phyloP scores from a whole-genome alignment of 2,888 invertebrate species.

The Drosophila subsilvestris region DNA sequence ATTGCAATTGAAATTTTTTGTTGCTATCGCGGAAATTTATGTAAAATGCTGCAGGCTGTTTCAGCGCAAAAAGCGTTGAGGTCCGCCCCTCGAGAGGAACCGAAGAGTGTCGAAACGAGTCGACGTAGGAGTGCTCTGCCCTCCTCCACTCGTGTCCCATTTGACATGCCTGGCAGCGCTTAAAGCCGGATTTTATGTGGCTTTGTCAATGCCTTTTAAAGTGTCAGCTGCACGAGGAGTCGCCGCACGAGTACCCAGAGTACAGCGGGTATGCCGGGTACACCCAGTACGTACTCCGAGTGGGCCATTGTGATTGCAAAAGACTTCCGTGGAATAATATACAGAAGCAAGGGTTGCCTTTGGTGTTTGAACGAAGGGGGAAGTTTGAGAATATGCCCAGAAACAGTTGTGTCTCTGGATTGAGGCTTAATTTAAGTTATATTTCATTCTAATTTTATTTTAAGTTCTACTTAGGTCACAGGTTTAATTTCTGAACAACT shows the following conservation, averaged over 20 bases:
- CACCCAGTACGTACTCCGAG: slow-evolving; percentile 6
- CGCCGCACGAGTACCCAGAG: slow-evolving; percentile 31
- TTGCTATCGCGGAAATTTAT: slow-evolving; percentile 58
- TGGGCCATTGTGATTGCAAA: slow-evolving; percentile 37
- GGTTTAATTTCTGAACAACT: neutral
- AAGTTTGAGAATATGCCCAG: neutral
- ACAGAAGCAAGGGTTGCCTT: slow-evolving; percentile 15
- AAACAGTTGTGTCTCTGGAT: too few relatives aligned
- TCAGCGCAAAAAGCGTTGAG: slow-evolving; percentile 28
- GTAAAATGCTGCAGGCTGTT: slow-evolving; percentile 71
- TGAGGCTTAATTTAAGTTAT: too few relatives aligned
- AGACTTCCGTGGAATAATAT: slow-evolving; percentile 13
- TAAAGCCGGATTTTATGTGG: slow-evolving; percentile 60
- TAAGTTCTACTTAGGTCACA: neutral
- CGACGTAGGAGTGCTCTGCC: slow-evolving; percentile 36
- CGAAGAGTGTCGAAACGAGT: slow-evolving; percentile 3
- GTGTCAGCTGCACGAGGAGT: slow-evolving; percentile 63
- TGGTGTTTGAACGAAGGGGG: neutral
- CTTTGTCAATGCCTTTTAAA: slow-evolving; percentile 66
- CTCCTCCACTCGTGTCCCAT: slow-evolving; percentile 25
- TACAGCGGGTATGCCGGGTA: slow-evolving; percentile 1
- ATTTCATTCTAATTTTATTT: too few relatives aligned
- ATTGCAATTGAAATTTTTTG: slow-evolving; percentile 73
- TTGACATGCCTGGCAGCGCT: slow-evolving; percentile 67
- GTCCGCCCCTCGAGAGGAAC: slow-evolving; percentile 26